A percentile compares a stretch with the other conserved stretches of the same genome.
Conservation (phyloP, 2,797 vertebrate genomes). For the Syngnathus rostellatus region DNA sequence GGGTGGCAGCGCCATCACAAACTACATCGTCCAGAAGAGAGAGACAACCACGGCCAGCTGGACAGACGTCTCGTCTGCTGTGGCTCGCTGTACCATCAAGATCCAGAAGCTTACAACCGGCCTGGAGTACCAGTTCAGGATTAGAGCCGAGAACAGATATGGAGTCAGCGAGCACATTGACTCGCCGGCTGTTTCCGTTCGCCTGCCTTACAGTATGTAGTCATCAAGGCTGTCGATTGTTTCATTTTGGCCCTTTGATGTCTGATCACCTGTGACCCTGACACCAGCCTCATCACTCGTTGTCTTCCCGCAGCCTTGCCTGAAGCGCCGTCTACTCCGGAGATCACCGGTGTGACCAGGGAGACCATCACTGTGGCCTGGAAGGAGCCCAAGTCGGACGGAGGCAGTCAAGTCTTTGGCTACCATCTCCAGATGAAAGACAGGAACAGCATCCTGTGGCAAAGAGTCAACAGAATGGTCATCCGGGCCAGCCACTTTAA, state of each 20-base stretch:
- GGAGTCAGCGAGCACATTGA: conserved; percentile 94
- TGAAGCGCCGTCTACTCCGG: conserved; percentile 84
- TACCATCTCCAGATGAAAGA: conserved; percentile 99
- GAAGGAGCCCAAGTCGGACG: conserved; percentile 91
- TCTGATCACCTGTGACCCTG: background rate
- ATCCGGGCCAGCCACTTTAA: conserved; percentile 94
- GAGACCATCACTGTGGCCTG: conserved; percentile 86
- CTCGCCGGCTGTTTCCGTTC: conserved; percentile 78
- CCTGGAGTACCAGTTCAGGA: conserved; percentile 95
- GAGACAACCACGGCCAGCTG: conserved; percentile 92
- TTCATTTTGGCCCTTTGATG: background rate
- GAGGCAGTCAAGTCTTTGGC: conserved; percentile 84
- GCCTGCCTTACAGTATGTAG: conserved; percentile 89
- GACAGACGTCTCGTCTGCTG: conserved; percentile 88
- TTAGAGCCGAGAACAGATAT: conserved; percentile 96
- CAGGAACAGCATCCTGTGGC: conserved; percentile 95
- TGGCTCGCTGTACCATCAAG: conserved; percentile 89
- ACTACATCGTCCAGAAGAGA: conserved; percentile 92
- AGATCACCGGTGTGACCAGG: conserved; percentile 81
- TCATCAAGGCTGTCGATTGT: background rate
- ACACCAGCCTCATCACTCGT: conserved; percentile 5
- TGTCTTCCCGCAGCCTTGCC: conserved; percentile 73
- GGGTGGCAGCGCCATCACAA: conserved; percentile 93
- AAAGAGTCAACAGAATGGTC: conserved; percentile 85
- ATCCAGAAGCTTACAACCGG: conserved; percentile 88